Percentiles rank a stretch among this genome's conserved stretches.
Conservation (phyloP, 2,113 vertebrate genomes). For the Pachypanchax playfairii region DNA sequence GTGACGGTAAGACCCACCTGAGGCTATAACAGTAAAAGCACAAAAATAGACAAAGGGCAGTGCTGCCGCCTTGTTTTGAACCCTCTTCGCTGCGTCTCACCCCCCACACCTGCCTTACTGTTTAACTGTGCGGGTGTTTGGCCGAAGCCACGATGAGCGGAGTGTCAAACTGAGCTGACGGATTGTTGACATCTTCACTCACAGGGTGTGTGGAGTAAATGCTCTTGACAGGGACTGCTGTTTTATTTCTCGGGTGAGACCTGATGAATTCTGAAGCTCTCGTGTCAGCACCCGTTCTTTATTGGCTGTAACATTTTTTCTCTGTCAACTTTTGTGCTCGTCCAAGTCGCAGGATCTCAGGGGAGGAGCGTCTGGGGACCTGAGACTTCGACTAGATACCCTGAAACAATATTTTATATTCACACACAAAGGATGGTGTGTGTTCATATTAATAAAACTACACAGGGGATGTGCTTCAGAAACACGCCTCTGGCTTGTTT, state of each 20-base stretch:
- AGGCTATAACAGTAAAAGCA: constrained; percentile 3
- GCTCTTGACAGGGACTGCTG: constrained; percentile 43
- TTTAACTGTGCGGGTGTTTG: constrained; percentile 47
- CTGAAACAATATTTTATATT: constrained; percentile 43
- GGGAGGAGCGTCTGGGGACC: constrained; percentile 19
- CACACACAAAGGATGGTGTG: constrained; percentile 37
- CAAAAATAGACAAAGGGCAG: constrained; percentile 5
- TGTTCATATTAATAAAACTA: constrained; percentile 56
- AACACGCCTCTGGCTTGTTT: constrained; percentile 47
- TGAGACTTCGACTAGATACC: constrained; percentile 34
- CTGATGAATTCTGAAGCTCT: constrained; percentile 62
- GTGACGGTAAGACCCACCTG: constrained; percentile 11
- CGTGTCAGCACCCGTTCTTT: constrained; percentile 24
- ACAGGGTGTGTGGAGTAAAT: constrained; percentile 26
- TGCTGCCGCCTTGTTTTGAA: constrained; percentile 7
- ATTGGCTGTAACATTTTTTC: constrained; percentile 25
- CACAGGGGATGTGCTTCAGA: constrained; percentile 26
- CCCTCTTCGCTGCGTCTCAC: no score
- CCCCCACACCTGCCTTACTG: constrained; percentile 36
- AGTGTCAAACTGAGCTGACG: constrained; percentile 44
- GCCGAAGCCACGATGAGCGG: constrained; percentile 34
- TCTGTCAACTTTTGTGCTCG: constrained; percentile 17
- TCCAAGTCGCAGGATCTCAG: constrained; percentile 32
- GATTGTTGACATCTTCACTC: constrained; percentile 64
- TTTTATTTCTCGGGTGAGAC: constrained; percentile 43